Conservation (phyloP, 1,140 invertebrate species). For the Bombus breviceps region DNA sequence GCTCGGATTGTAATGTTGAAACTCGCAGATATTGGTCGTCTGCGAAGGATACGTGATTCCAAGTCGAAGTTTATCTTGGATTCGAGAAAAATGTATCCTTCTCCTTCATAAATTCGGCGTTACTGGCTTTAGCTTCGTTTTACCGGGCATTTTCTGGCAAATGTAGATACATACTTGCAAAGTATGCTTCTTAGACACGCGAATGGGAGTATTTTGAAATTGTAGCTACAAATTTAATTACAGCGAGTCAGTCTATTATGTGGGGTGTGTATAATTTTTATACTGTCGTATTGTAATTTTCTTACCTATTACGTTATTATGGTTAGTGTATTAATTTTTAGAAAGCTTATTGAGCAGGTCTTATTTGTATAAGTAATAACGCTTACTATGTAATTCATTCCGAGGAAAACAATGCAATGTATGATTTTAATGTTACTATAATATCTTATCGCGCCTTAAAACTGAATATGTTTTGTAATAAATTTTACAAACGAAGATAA, state of each 20-base stretch:
- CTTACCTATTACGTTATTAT: too few species aligned
- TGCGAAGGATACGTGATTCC: background rate
- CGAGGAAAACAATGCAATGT: too few species aligned
- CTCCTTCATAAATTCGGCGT: background rate
- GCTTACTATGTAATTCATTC: too few species aligned
- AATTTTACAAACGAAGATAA: too few species aligned
- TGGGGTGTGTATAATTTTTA: too few species aligned
- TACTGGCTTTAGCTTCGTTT: background rate
- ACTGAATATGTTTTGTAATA: too few species aligned
- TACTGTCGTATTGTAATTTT: background rate
- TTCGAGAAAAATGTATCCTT: background rate
- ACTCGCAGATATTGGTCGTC: background rate
- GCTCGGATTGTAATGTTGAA: background rate
- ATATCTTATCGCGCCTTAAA: too few species aligned
- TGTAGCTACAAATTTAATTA: background rate
- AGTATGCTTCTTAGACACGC: background rate
- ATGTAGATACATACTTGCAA: background rate
- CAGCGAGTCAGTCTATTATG: too few species aligned
- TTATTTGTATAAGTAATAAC: too few species aligned
- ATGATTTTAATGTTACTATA: too few species aligned
- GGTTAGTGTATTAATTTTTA: too few species aligned
- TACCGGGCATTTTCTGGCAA: background rate
- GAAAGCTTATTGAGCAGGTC: too few species aligned
- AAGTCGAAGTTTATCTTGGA: background rate
- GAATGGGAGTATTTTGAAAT: background rate